Conservation (phyloP, 2,797 vertebrate genomes). For the Valencia hispanica region DNA sequence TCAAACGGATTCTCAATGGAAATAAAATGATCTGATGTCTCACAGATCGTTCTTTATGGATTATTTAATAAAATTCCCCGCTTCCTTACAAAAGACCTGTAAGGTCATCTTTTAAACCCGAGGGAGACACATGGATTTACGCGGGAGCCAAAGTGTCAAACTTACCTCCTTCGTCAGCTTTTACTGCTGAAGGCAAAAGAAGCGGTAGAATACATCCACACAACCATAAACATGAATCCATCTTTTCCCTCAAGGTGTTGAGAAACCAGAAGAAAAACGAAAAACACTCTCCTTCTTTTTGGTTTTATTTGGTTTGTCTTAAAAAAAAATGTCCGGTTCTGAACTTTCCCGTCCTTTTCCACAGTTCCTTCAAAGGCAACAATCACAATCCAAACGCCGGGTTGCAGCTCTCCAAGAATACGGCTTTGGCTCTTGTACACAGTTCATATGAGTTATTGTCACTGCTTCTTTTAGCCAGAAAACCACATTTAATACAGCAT, state of each 20-base stretch:
- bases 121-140: conserved; percentile 20
- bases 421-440: background rate
- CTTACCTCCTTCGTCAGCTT: conserved; percentile 72
- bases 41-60: background rate
- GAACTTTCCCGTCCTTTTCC: conserved; percentile 7
- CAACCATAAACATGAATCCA: conserved; percentile 73
- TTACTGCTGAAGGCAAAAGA: conserved; percentile 47
- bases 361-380: conserved; percentile 34
- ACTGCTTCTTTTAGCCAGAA: background rate
- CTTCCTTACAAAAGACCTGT: background rate
- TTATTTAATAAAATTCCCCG: background rate
- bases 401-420: conserved; percentile 43
- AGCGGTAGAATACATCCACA: conserved; percentile 74
- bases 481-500: background rate
- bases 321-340: conserved; percentile 8
- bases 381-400: conserved; percentile 38
- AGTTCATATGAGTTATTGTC: background rate
- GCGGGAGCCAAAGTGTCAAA: conserved; percentile 51
- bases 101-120: conserved; percentile 17
- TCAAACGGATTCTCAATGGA: background rate
- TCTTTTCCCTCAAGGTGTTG: conserved; percentile 35
- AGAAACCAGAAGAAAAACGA: conserved; percentile 5
- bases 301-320: conserved; percentile 15
- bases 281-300: conserved; percentile 20
- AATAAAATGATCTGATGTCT: background rate